phyloP scores from a whole-genome alignment of 2,888 invertebrate species.

The Barypeithes pellucidus region DNA sequence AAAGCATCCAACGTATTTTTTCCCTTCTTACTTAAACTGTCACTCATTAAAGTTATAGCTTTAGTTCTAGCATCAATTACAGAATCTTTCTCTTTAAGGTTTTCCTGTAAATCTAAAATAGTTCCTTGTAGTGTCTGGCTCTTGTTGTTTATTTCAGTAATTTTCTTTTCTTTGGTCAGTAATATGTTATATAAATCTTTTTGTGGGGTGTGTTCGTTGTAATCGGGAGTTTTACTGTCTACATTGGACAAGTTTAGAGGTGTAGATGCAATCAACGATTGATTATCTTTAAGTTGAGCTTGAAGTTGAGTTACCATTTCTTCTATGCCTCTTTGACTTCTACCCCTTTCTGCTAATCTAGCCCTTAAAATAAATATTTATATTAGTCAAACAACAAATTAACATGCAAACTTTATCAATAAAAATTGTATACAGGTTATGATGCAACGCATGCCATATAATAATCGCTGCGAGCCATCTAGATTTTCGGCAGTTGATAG shows the following conservation, averaged over 20 bases:
- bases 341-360: constrained; percentile 73
- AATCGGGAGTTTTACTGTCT: constrained; percentile 64
- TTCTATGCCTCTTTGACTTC: constrained; percentile 73
- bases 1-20: constrained; percentile 82
- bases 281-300: constrained; percentile 73
- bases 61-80: constrained; percentile 87
- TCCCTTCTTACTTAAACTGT: constrained; percentile 80
- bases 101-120: constrained; percentile 88
- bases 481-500: no score
- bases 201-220: constrained; percentile 64
- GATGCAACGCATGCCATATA: no score
- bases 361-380: constrained; percentile 59
- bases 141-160: constrained; percentile 79
- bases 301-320: constrained; percentile 73
- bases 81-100: constrained; percentile 86
- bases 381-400: no score
- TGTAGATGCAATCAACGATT: constrained; percentile 64
- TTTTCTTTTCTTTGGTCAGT: constrained; percentile 77
- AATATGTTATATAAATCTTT: constrained; percentile 70
- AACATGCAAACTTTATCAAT: no score
- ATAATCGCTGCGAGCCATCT: no score
- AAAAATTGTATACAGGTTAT: no score
- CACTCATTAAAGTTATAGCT: constrained; percentile 84
- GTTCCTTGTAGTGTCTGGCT: constrained; percentile 84
- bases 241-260: constrained; percentile 63